Conservation (phyloP, 2,113 vertebrate species). For the Mesitornis unicolor region DNA sequence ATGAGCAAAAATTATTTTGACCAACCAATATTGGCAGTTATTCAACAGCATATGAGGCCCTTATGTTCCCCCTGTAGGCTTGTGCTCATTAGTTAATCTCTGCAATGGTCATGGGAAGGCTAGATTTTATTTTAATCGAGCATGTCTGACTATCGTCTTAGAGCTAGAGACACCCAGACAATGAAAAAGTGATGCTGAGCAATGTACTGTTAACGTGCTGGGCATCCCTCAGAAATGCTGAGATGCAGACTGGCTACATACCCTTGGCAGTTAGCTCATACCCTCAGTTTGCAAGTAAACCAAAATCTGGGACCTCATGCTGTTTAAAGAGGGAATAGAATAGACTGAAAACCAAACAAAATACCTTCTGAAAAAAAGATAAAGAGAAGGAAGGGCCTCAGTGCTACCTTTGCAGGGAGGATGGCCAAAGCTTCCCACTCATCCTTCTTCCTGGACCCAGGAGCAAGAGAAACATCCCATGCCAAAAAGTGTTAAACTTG, state of each 20-base stretch:
- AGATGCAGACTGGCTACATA: neutral
- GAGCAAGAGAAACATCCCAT: neutral
- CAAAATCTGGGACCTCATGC: neutral
- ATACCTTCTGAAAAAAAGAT: too few relatives aligned
- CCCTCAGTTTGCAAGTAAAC: neutral
- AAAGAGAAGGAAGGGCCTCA: neutral
- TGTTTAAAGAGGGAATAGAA: neutral
- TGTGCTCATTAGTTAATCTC: neutral
- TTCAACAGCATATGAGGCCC: constrained; percentile 6
- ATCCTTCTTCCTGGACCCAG: neutral
- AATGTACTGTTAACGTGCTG: neutral
- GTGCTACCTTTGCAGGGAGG: neutral
- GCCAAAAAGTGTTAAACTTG: neutral
- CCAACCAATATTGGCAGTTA: neutral
- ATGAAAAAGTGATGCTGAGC: neutral
- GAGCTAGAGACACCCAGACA: neutral
- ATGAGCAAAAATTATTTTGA: neutral
- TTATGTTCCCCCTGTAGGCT: neutral
- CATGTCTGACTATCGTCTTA: neutral
- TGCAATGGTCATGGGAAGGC: neutral
- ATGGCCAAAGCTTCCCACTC: neutral
- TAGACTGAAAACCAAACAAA: neutral
- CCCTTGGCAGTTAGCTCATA: neutral
- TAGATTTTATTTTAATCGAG: neutral
- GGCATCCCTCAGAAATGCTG: neutral